Evolutionary conservation across 2,888 invertebrate genomes (phyloP).

Genomic region (Watsonalla binaria): DNA sequence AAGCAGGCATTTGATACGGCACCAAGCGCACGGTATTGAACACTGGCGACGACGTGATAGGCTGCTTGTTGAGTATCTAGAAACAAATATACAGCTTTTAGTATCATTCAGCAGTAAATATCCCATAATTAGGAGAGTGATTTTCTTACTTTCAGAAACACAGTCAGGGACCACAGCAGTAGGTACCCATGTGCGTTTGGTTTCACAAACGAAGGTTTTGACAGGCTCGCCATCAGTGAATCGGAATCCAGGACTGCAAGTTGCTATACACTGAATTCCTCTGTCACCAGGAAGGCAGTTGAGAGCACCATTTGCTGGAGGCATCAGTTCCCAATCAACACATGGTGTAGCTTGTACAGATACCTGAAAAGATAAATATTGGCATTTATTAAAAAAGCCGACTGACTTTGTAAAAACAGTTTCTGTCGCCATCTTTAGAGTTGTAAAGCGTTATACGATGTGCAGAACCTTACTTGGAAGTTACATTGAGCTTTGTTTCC

Average conservation of each 20-base stretch:
- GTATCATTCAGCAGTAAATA: conserved; percentile 2
- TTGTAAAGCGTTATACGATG: no score
- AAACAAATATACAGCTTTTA: conserved; percentile 23
- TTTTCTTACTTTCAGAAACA: conserved; percentile 89
- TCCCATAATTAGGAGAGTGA: not conserved
- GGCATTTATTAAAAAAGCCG: conserved; percentile 36
- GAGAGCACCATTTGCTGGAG: conserved; percentile 92
- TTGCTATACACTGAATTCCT: conserved; percentile 92
- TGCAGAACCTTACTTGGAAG: conserved; percentile 84
- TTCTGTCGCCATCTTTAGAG: no score
- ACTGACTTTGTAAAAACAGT: no score
- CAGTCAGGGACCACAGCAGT: conserved; percentile 95
- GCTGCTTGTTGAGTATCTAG: conserved; percentile 95
- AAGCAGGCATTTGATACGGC: conserved; percentile 91
- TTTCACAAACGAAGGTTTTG: conserved; percentile 91
- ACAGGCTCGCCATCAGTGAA: conserved; percentile 94
- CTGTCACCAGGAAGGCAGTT: conserved; percentile 91
- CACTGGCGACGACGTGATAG: conserved; percentile 92
- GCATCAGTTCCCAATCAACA: conserved; percentile 95
- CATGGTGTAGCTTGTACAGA: conserved; percentile 96
- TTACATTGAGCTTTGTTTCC: conserved; percentile 94
- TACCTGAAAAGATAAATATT: conserved; percentile 66
- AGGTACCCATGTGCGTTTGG: conserved; percentile 90
- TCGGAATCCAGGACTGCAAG: conserved; percentile 91
- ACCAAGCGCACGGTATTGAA: conserved; percentile 93